Evolutionary conservation across 2,888 invertebrate genomes (phyloP).

Genomic region (Lasioglossum lativentre): DNA sequence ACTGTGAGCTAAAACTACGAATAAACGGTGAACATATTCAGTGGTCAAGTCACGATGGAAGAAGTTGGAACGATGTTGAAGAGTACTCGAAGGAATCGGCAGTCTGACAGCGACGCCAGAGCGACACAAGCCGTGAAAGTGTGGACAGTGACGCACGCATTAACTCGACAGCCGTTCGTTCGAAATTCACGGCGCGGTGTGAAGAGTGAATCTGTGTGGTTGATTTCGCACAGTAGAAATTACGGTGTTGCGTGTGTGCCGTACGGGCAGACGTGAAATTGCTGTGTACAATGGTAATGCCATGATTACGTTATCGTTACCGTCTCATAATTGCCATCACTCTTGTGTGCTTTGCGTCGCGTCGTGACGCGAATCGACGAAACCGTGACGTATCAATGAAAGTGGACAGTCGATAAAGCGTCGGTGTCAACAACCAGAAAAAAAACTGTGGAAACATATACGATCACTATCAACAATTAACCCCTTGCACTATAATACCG

Average conservation of each 20-base stretch:
- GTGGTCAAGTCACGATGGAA: background rate
- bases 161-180: constrained; percentile 43
- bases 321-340: constrained; percentile 43
- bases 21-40: background rate
- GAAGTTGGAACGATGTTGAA: background rate
- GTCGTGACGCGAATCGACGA: constrained; percentile 36
- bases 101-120: background rate
- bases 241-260: constrained; percentile 42
- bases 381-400: constrained; percentile 18
- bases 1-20: background rate
- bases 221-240: constrained; percentile 58
- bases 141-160: constrained; percentile 49
- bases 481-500: too few species aligned
- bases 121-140: constrained; percentile 58
- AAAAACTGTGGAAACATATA: background rate
- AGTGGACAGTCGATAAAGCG: background rate
- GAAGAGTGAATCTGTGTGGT: constrained; percentile 48
- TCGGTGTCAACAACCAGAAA: background rate
- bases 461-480: background rate
- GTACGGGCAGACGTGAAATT: constrained; percentile 52
- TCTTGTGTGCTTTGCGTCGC: constrained; percentile 21
- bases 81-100: constrained; percentile 9
- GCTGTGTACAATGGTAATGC: constrained; percentile 45
- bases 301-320: constrained; percentile 52
- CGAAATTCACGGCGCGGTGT: constrained; percentile 54